These are phyloP conservation scores for Corythucha ciliata DNA, from an alignment of 2,888 invertebrate species.

Conservation along the genomic window DNA sequence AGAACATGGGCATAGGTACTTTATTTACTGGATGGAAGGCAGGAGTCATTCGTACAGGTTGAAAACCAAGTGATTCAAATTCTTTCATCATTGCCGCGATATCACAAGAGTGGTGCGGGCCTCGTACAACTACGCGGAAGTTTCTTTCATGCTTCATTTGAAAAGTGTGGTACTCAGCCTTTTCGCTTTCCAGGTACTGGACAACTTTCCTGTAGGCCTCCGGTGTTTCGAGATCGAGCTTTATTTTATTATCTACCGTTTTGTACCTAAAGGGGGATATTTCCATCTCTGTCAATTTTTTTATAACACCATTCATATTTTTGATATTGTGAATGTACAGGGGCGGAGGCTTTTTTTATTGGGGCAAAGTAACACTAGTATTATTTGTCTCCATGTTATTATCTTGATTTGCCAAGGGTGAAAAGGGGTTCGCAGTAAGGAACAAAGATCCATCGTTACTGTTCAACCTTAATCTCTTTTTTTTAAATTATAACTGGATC, in stretches of 20 bases:
- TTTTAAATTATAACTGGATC: no score
- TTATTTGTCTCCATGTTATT: conserved; percentile 4
- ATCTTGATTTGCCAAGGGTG: conserved; percentile 6
- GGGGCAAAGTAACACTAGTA: no score
- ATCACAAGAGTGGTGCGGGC: conserved; percentile 9
- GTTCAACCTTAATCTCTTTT: not conserved
- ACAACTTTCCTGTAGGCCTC: conserved; percentile 9
- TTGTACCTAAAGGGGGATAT: conserved; percentile 1
- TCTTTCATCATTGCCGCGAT: conserved; percentile 7
- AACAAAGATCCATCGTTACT: not conserved
- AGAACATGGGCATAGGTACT: conserved; percentile 8
- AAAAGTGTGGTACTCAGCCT: conserved; percentile 11
- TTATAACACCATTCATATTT: conserved; percentile 9
- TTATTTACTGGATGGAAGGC: conserved; percentile 9
- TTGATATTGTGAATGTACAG: conserved; percentile 1
- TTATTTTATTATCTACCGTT: conserved; percentile 16
- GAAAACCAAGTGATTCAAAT: conserved; percentile 4
- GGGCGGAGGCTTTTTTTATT: not conserved
- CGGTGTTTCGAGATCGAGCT: not conserved
- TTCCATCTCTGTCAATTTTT: not conserved
- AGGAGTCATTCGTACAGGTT: conserved; percentile 13
- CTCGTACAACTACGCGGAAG: conserved; percentile 12
- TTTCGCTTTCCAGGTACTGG: not conserved
- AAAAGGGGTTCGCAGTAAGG: not conserved
- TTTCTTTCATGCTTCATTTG: conserved; percentile 11